phyloP scores from a whole-genome alignment of 1,140 invertebrate genomes.

The Octopus bimaculoides region DNA sequence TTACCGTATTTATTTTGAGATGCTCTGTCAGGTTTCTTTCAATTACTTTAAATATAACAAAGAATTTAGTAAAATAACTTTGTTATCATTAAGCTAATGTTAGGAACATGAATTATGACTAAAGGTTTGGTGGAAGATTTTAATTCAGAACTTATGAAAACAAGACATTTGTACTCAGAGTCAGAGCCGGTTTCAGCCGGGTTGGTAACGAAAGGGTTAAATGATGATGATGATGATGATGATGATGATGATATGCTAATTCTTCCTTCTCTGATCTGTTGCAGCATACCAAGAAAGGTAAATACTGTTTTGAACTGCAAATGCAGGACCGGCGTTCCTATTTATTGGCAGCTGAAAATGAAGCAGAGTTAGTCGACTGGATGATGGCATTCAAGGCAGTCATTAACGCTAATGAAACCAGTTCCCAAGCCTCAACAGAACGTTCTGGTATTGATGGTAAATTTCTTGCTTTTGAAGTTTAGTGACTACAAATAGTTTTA shows the following conservation, averaged over 20 bases:
- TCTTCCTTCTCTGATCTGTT: slow-evolving; percentile 19
- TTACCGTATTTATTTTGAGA: too few species aligned
- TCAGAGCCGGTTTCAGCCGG: too few species aligned
- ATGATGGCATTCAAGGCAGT: slow-evolving; percentile 69
- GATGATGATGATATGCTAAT: not conserved
- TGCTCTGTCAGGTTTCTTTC: too few species aligned
- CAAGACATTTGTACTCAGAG: too few species aligned
- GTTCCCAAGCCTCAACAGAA: slow-evolving; percentile 46
- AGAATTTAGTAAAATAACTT: too few species aligned
- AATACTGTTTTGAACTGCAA: slow-evolving; percentile 81
- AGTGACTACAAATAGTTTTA: too few species aligned
- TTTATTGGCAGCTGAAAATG: slow-evolving; percentile 81
- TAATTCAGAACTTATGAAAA: too few species aligned
- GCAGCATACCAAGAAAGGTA: slow-evolving; percentile 80
- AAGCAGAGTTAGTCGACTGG: slow-evolving; percentile 84
- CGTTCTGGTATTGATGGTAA: slow-evolving; percentile 8
- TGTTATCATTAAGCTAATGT: too few species aligned
- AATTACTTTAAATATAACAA: too few species aligned
- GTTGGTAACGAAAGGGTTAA: too few species aligned
- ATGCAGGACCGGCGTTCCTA: slow-evolving; percentile 80
- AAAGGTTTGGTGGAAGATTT: too few species aligned
- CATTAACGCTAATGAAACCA: slow-evolving; percentile 70
- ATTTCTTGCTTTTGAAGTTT: not conserved
- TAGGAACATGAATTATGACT: too few species aligned
- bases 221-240: not conserved